Evolutionary conservation across 2,888 invertebrate genomes (phyloP).

Genomic region (Amphipyra berbera): DNA sequence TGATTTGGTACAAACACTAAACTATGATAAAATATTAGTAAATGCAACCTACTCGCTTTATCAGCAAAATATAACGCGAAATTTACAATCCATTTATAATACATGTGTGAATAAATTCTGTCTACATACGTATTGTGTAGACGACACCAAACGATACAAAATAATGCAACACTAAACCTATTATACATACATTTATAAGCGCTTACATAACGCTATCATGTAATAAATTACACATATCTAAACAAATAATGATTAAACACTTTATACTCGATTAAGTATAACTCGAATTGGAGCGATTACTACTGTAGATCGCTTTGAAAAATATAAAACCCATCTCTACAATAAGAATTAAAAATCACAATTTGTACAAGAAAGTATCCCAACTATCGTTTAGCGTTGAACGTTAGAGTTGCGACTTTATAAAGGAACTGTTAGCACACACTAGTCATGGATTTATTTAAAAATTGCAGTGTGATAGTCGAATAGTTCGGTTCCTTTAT

Average conservation of each 20-base stretch:
- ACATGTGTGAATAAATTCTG: constrained; percentile 67
- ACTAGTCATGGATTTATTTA: constrained; percentile 84
- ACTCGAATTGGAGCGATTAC: constrained; percentile 52
- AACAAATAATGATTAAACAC: constrained; percentile 62
- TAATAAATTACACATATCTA: constrained; percentile 67
- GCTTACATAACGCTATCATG: constrained; percentile 49
- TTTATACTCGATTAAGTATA: constrained; percentile 58
- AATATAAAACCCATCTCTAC: constrained; percentile 54
- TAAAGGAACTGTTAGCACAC: constrained; percentile 71
- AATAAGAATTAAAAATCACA: constrained; percentile 59
- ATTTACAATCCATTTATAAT: constrained; percentile 84
- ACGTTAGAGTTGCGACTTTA: constrained; percentile 36
- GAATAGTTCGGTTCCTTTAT: constrained; percentile 65
- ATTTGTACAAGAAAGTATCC: constrained; percentile 65
- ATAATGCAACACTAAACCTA: constrained; percentile 57
- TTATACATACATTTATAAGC: constrained; percentile 61
- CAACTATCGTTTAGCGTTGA: constrained; percentile 39
- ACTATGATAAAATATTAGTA: constrained; percentile 88
- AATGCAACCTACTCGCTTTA: constrained; percentile 85
- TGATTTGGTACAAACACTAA: constrained; percentile 88
- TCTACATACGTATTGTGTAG: constrained; percentile 42
- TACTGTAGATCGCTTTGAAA: constrained; percentile 41
- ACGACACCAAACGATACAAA: constrained; percentile 58
- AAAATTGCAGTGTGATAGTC: constrained; percentile 81
- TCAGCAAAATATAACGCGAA: constrained; percentile 78